phyloP scores from a whole-genome alignment of 2,888 invertebrate genomes.

The Eulithis prunata region DNA sequence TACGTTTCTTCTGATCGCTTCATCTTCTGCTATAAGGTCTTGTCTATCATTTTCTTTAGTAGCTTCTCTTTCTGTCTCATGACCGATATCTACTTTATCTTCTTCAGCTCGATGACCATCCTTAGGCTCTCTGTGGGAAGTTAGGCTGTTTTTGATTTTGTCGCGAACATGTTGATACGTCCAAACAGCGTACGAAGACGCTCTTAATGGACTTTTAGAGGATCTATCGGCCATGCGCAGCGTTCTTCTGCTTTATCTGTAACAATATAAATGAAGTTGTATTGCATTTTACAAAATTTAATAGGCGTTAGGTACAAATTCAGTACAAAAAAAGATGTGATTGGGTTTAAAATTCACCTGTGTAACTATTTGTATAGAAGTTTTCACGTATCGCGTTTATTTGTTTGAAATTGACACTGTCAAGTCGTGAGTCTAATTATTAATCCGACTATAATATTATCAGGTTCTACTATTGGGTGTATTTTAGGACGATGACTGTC shows the following conservation, averaged over 20 bases:
- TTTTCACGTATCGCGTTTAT: too few species aligned
- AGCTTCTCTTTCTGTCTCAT: constrained; percentile 40
- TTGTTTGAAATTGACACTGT: too few species aligned
- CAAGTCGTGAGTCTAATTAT: too few species aligned
- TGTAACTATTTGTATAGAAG: too few species aligned
- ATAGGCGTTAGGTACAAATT: too few species aligned
- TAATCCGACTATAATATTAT: neutral
- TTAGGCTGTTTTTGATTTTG: constrained; percentile 36
- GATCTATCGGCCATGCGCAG: constrained; percentile 80
- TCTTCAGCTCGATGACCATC: constrained; percentile 49
- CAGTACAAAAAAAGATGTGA: too few species aligned
- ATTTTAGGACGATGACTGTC: constrained; percentile 36
- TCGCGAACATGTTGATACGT: constrained; percentile 50
- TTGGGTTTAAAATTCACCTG: too few species aligned
- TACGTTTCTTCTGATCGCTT: constrained; percentile 74
- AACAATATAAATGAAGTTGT: constrained; percentile 54
- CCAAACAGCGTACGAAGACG: constrained; percentile 78
- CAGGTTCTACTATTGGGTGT: constrained; percentile 8
- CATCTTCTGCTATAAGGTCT: constrained; percentile 71
- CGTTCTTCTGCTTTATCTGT: constrained; percentile 73
- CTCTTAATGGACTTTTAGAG: constrained; percentile 71
- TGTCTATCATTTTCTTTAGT: constrained; percentile 45
- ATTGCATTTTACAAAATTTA: neutral
- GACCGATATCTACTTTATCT: constrained; percentile 20
- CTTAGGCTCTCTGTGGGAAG: constrained; percentile 31